A percentile compares a stretch with the other conserved stretches of the same genome.
phyloP scores from a whole-genome alignment of 2,113 vertebrate species.

The Tamias sibiricus region DNA sequence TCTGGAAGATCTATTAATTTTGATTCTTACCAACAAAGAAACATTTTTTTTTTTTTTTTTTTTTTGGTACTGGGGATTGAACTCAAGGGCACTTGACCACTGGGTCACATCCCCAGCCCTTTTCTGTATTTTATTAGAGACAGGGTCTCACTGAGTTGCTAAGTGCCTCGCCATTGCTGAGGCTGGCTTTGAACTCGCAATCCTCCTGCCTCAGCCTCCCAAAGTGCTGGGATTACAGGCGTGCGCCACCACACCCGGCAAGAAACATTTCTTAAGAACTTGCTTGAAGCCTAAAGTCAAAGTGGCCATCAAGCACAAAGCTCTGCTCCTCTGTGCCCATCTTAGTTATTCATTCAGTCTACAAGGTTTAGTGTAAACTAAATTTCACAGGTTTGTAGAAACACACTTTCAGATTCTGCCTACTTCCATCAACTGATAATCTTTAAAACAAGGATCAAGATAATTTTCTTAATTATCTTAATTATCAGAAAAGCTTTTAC shows the following conservation, averaged over 20 bases:
- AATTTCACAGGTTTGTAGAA: neutral
- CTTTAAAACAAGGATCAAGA: conserved; percentile 41
- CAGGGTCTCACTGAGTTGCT: too few relatives aligned
- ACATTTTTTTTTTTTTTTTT: too few relatives aligned
- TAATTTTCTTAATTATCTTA: conserved; percentile 37
- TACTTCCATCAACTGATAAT: neutral
- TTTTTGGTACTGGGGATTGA: too few relatives aligned
- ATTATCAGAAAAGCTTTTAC: conserved; percentile 49
- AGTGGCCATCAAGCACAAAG: neutral
- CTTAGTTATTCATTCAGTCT: neutral
- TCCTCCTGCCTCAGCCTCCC: too few relatives aligned
- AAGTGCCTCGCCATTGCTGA: too few relatives aligned
- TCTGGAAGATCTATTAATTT: conserved; percentile 2
- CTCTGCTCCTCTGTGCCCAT: neutral
- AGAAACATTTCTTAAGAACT: conserved; percentile 33
- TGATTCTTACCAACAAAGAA: conserved; percentile 61
- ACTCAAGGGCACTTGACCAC: too few relatives aligned
- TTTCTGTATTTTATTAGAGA: too few relatives aligned
- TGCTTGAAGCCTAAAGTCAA: conserved; percentile 18
- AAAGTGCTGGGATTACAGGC: too few relatives aligned
- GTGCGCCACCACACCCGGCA: too few relatives aligned
- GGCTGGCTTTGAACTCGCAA: too few relatives aligned
- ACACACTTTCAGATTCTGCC: neutral
- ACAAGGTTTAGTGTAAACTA: neutral
- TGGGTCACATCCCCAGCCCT: too few relatives aligned